phyloP scores from a whole-genome alignment of 2,113 vertebrate species.

The Cynoglossus semilaevis region DNA sequence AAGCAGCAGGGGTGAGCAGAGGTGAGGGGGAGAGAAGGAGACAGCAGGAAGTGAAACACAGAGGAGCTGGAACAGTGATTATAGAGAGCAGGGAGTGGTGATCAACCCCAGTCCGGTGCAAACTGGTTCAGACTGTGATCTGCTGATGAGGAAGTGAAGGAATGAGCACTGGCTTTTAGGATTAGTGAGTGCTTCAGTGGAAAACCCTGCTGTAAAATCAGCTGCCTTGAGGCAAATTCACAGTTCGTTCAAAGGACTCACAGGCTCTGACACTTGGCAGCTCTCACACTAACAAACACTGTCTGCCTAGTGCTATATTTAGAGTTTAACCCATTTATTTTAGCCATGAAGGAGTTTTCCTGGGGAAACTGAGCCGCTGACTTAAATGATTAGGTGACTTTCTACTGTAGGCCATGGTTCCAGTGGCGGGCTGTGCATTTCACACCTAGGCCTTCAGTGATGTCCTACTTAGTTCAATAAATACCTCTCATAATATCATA shows the following conservation, averaged over 20 bases:
- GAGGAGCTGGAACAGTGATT: slow-evolving; percentile 28
- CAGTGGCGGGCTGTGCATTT: too few relatives aligned
- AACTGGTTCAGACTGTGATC: slow-evolving; percentile 59
- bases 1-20: background rate
- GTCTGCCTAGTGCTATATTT: slow-evolving; percentile 26
- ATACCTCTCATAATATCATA: too few relatives aligned
- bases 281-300: slow-evolving; percentile 26
- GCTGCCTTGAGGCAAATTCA: background rate
- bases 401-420: too few relatives aligned
- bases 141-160: slow-evolving; percentile 54
- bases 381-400: slow-evolving; percentile 13
- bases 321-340: slow-evolving; percentile 12
- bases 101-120: slow-evolving; percentile 49
- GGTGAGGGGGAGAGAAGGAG: slow-evolving; percentile 3
- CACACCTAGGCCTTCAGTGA: too few relatives aligned
- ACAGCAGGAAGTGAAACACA: background rate
- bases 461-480: too few relatives aligned
- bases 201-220: slow-evolving; percentile 24
- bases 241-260: slow-evolving; percentile 15
- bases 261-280: slow-evolving; percentile 28
- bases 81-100: slow-evolving; percentile 56
- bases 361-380: background rate
- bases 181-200: slow-evolving; percentile 50
- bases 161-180: slow-evolving; percentile 34
- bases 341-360: slow-evolving; percentile 4